Evolutionary conservation across 2,888 invertebrate genomes (phyloP).

Genomic region (Cheilosia soror): DNA sequence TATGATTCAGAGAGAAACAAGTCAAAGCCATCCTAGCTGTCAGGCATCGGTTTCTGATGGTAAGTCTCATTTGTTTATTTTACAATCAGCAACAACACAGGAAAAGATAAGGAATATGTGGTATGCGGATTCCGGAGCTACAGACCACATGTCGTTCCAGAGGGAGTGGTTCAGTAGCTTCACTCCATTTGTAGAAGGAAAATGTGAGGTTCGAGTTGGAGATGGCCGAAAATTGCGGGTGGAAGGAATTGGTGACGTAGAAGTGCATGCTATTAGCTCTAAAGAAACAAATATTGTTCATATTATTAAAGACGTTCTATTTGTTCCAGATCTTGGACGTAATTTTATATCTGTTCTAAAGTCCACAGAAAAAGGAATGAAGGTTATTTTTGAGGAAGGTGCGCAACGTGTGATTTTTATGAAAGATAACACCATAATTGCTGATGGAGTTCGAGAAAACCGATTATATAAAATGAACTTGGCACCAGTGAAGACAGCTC

Average conservation of each 20-base stretch:
- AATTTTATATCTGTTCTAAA: constrained; percentile 61
- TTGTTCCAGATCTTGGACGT: constrained; percentile 60
- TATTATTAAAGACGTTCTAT: constrained; percentile 65
- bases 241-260: constrained; percentile 60
- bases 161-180: constrained; percentile 47
- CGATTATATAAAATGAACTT: constrained; percentile 66
- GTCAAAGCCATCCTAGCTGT: not conserved
- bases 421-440: constrained; percentile 51
- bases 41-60: constrained; percentile 4
- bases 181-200: constrained; percentile 20
- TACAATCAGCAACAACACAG: constrained; percentile 25
- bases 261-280: constrained; percentile 52
- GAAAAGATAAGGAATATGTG: constrained; percentile 53
- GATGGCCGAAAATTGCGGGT: constrained; percentile 62
- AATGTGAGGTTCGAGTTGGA: constrained; percentile 60
- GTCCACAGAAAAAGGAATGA: constrained; percentile 54
- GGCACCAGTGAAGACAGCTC: constrained; percentile 31
- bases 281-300: constrained; percentile 31
- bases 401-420: constrained; percentile 55
- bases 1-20: constrained; percentile 30
- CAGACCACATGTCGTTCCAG: constrained; percentile 75
- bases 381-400: constrained; percentile 60
- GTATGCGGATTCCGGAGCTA: constrained; percentile 75
- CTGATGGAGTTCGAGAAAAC: constrained; percentile 55
- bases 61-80: constrained; percentile 48